Conservation (phyloP, 2,797 vertebrate species). For the Ispidina picta region DNA sequence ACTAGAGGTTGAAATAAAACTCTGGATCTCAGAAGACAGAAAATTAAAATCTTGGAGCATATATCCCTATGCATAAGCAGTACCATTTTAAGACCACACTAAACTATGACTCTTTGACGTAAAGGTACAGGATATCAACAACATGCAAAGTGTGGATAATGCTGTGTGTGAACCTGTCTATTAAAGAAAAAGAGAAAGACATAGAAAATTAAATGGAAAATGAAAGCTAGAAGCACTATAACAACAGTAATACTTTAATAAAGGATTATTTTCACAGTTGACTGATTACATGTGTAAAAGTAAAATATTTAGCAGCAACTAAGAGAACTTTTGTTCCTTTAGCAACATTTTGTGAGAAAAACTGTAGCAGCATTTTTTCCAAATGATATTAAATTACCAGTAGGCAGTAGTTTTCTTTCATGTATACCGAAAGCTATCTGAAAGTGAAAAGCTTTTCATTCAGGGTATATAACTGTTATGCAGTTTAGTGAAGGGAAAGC, state of each 20-base stretch:
- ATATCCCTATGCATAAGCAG: background rate
- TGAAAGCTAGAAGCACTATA: background rate
- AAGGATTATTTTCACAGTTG: background rate
- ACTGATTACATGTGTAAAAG: background rate
- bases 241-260: background rate
- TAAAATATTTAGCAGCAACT: background rate
- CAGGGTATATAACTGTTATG: accelerated
- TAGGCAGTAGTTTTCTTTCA: background rate
- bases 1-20: background rate
- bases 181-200: background rate
- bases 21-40: background rate
- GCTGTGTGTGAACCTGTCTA: background rate
- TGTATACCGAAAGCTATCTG: background rate
- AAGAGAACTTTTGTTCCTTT: background rate
- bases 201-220: background rate
- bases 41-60: background rate
- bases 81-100: background rate
- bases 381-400: background rate
- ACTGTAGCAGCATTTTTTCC: background rate
- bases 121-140: background rate
- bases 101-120: background rate
- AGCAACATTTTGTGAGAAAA: background rate
- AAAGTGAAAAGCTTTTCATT: background rate
- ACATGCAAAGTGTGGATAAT: background rate
- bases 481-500: background rate